Conservation (phyloP, 2,113 vertebrate species). For the Lophochroa leadbeateri region DNA sequence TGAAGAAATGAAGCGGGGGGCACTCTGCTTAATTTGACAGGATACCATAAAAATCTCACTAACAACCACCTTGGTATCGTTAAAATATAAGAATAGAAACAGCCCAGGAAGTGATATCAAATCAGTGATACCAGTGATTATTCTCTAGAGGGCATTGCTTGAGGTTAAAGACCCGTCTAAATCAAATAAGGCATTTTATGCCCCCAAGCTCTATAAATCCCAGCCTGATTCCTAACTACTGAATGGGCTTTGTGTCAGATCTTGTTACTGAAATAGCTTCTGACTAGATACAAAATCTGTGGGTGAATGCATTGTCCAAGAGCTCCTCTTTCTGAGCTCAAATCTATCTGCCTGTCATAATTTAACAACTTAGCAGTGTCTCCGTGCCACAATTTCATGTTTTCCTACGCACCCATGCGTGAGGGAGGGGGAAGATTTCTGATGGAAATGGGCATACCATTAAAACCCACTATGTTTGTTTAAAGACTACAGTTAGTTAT, state of each 20-base stretch:
- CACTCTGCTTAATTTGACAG: constrained; percentile 17
- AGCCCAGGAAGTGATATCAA: constrained; percentile 4
- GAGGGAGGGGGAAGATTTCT: background rate
- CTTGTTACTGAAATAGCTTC: constrained; percentile 45
- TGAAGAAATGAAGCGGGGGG: background rate
- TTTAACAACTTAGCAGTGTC: background rate
- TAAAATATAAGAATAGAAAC: constrained; percentile 49
- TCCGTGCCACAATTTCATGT: background rate
- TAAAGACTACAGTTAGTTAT: background rate
- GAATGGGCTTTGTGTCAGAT: constrained; percentile 46
- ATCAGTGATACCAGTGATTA: background rate
- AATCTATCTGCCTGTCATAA: background rate
- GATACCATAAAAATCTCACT: constrained; percentile 14
- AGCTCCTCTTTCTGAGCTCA: background rate
- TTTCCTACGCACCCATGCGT: fast-evolving
- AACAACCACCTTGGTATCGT: background rate
- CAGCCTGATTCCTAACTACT: constrained; percentile 21
- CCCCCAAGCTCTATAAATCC: constrained; percentile 27
- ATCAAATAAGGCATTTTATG: constrained; percentile 44
- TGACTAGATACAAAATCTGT: background rate
- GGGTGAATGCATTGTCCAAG: background rate
- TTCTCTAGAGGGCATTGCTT: background rate
- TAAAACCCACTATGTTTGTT: background rate
- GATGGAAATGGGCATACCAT: background rate
- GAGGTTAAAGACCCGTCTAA: constrained; percentile 44